These are phyloP conservation scores for Macquaria australasica DNA, from an alignment of 2,113 vertebrate species.

Conservation along the genomic window DNA sequence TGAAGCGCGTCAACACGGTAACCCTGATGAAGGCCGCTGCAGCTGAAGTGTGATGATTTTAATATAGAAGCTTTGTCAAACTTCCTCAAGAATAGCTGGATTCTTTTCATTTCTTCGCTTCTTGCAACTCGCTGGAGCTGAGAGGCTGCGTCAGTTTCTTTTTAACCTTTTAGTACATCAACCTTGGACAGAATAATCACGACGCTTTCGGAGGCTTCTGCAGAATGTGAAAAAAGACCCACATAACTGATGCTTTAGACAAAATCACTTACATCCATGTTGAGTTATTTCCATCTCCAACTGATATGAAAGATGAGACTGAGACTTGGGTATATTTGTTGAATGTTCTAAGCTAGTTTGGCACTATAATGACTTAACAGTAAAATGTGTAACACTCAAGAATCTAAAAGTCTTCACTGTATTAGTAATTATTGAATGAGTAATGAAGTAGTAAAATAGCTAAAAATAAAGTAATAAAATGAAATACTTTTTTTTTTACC, in stretches of 20 bases:
- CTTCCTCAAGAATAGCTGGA: slow-evolving; percentile 26
- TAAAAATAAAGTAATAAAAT: no score
- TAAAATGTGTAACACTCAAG: no score
- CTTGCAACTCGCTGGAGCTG: not conserved
- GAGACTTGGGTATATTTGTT: not conserved
- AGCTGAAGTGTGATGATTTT: slow-evolving; percentile 42
- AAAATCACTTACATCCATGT: not conserved
- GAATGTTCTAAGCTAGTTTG: not conserved
- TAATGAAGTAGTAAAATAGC: no score
- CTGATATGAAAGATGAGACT: not conserved
- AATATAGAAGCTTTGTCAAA: slow-evolving; percentile 57
- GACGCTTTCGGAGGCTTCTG: not conserved
- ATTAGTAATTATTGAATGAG: no score
- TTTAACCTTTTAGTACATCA: slow-evolving; percentile 31
- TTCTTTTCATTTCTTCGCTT: slow-evolving; percentile 39
- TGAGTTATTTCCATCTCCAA: slow-evolving; percentile 16
- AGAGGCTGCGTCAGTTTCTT: not conserved
- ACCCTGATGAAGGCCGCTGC: slow-evolving; percentile 47
- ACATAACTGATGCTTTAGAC: not conserved
- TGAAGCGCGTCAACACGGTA: slow-evolving; percentile 17
- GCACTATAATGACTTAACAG: not conserved
- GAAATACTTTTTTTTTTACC: no score
- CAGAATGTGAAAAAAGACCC: slow-evolving; percentile 5
- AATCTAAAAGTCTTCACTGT: not conserved
- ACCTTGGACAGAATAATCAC: slow-evolving; percentile 43